A percentile compares a stretch with the other conserved stretches of the same genome.
Conservation (phyloP, 2,888 invertebrate species). For the Pyrocoelia pectoralis region DNA sequence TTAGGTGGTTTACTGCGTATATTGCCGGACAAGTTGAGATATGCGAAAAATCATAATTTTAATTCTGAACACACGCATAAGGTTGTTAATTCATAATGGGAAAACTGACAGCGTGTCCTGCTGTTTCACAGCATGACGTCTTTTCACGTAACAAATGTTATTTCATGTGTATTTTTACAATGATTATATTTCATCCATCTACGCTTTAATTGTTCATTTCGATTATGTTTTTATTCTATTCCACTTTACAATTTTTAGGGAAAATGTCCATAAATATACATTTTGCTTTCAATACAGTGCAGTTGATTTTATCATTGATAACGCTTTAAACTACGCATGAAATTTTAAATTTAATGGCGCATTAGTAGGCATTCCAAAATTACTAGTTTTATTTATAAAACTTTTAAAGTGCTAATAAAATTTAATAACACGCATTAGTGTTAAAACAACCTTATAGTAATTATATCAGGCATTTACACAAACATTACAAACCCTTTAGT, state of each 20-base stretch:
- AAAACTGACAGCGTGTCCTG: conserved; percentile 30
- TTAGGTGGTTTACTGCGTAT: background rate
- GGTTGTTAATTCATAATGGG: conserved; percentile 29
- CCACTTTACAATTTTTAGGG: no score
- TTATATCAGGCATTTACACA: conserved; percentile 4
- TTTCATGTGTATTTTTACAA: no score
- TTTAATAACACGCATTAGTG: background rate
- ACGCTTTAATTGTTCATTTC: no score
- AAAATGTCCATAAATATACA: no score
- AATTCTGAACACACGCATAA: conserved; percentile 23
- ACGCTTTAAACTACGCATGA: no score
- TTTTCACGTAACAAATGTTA: background rate
- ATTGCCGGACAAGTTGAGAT: background rate
- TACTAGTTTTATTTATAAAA: background rate
- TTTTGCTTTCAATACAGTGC: no score
- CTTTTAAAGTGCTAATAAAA: background rate
- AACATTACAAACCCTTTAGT: background rate
- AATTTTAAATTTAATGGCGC: no score
- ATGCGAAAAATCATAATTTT: conserved; percentile 8
- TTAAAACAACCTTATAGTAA: background rate
- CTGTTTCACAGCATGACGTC: conserved; percentile 12
- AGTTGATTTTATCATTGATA: no score
- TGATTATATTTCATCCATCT: no score
- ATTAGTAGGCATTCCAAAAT: no score
- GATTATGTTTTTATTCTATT: no score